Percentiles rank a stretch among this genome's conserved stretches.
These are phyloP conservation scores for Alviniconcha strummeri DNA, from an alignment of 2,888 invertebrate species.

Conservation along the genomic window DNA sequence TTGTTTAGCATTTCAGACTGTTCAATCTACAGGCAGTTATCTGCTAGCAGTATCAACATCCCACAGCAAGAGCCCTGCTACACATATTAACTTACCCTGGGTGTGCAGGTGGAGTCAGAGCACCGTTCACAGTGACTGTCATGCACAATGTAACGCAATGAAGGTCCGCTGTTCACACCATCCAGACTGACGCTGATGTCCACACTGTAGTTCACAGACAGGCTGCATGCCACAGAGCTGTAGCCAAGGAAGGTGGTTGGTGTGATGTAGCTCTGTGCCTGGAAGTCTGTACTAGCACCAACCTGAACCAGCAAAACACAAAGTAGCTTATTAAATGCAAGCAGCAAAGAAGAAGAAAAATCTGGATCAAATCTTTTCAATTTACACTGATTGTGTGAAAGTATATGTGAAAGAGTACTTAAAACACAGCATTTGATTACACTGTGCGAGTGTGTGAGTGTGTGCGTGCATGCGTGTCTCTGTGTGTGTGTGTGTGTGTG, in stretches of 20 bases:
- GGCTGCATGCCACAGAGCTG: slow-evolving; percentile 39
- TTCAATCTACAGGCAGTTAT: too few relatives aligned
- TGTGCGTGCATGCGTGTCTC: too few relatives aligned
- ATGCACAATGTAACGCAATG: slow-evolving; percentile 27
- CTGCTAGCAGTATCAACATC: too few relatives aligned
- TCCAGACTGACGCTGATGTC: slow-evolving; percentile 39
- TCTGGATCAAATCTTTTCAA: too few relatives aligned
- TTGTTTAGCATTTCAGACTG: not conserved
- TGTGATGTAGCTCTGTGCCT: slow-evolving; percentile 16
- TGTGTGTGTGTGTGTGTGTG: too few relatives aligned
- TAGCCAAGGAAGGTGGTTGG: slow-evolving; percentile 41
- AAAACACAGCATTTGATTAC: too few relatives aligned
- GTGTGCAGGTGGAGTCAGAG: slow-evolving; percentile 21
- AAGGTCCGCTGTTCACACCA: slow-evolving; percentile 19
- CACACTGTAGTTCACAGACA: slow-evolving; percentile 31
- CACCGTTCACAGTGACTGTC: slow-evolving; percentile 35
- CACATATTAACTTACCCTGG: slow-evolving; percentile 28
- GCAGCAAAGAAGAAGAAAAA: too few relatives aligned
- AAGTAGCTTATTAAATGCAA: too few relatives aligned
- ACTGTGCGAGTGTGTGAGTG: too few relatives aligned
- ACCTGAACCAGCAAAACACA: not conserved
- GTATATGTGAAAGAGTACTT: too few relatives aligned
- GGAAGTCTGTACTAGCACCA: slow-evolving; percentile 4
- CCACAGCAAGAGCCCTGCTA: too few relatives aligned
- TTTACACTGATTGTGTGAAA: too few relatives aligned